Evolutionary conservation across 2,797 vertebrate genomes (phyloP), one percentile per base, ranked within the genome.

Genomic region (Thamnophis elegans): DNA sequence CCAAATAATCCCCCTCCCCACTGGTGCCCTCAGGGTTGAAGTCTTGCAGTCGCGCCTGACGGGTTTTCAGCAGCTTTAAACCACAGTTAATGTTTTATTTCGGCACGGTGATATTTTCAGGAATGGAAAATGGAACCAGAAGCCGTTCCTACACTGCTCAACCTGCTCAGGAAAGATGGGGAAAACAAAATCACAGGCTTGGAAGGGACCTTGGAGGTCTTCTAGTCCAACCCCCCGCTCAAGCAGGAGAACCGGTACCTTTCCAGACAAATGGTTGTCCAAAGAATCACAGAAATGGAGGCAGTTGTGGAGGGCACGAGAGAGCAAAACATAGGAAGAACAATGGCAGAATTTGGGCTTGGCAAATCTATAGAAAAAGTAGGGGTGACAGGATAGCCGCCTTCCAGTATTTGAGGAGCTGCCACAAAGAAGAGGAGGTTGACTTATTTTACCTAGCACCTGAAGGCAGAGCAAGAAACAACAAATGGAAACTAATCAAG

Each of bases 91-190:
- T 54, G 2, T 58, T 92, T 73, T 3, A 58, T 51, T 68, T 1
- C 51, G 32, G 36, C 18, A 2, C 9, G 16, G 10, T 47, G 10
- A 1, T 12, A 7, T n/a, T 53, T 20, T 36, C 58, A 51, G 68
- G 62, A 78, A 13, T 54, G 22, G 28, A 18, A 62, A 10, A 0
- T 1, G 9, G 22, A 54, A 22, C 32, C 47, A 26, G 28, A 26
- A 36, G 14, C 18, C 16, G 0, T 73, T 73, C 16, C 1, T 20
- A 6, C 2, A 13, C n/a, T 32, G 9, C 26, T 0, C n/a, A 3
- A 14, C 42, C 53, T 36, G n/a, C 20, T 25, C 54, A 16, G 22
- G 1, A 7, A n/a, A 22, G 9, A 16, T 12, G 18, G 1, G 36
- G 58, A 53, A n/a, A 53, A 3, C 1, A 0, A 26, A 65, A 13